Conservation (phyloP, 2,797 vertebrate genomes). For the Microcaecilia unicolor region DNA sequence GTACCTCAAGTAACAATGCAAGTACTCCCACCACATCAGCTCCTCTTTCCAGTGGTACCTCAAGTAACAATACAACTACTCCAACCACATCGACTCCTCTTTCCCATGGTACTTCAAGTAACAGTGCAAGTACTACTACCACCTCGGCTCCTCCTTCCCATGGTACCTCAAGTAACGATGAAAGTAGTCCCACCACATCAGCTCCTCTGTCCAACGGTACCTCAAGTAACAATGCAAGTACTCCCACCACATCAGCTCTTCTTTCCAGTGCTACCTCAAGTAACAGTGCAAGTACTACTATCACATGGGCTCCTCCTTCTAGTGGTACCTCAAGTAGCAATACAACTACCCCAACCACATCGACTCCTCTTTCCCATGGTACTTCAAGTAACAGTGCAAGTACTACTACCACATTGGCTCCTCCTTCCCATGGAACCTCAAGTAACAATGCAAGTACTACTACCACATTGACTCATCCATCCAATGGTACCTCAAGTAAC, state of each 20-base stretch:
- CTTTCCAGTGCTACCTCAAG: neutral
- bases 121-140: slow-evolving; percentile 7
- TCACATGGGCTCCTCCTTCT: slow-evolving; percentile 7
- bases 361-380: slow-evolving; percentile 6
- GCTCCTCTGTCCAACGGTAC: slow-evolving; percentile 4
- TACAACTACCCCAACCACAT: slow-evolving; percentile 6
- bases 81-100: slow-evolving; percentile 10
- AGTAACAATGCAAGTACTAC: slow-evolving; percentile 6
- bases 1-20: slow-evolving; percentile 39
- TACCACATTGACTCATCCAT: neutral
- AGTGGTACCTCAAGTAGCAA: neutral
- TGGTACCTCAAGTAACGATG: slow-evolving; percentile 8
- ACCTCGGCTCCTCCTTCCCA: slow-evolving; percentile 9
- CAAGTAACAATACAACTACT: neutral
- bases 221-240: slow-evolving; percentile 7
- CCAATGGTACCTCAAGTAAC: slow-evolving; percentile 38
- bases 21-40: neutral
- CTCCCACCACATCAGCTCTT: neutral
- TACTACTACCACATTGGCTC: slow-evolving; percentile 10
- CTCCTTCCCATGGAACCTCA: slow-evolving; percentile 13
- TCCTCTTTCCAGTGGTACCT: neutral
- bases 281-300: too few relatives aligned
- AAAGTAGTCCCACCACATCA: neutral
- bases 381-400: neutral
- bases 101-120: slow-evolving; percentile 5